Conservation (phyloP, 2,797 vertebrate species). For the Syndactyla subalaris region DNA sequence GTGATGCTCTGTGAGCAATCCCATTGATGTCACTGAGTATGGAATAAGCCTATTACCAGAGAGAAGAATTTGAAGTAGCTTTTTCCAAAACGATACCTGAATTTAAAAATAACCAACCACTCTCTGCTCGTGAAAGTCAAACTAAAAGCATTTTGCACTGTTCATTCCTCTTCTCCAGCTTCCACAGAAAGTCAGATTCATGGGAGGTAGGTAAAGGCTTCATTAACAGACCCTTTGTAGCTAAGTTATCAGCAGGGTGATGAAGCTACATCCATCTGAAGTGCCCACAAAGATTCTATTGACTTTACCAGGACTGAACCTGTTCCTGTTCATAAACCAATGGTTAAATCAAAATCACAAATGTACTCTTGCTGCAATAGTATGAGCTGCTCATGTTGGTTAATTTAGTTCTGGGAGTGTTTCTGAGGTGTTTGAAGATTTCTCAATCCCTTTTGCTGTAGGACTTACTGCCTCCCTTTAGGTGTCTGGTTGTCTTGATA, state of each 20-base stretch:
- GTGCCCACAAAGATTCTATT: not conserved
- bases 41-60: slow-evolving; percentile 19
- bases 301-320: not conserved
- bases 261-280: not conserved
- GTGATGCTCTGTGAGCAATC: slow-evolving; percentile 32
- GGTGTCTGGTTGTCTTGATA: not conserved
- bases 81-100: not conserved
- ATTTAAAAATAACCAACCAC: slow-evolving; percentile 10
- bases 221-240: not conserved
- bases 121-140: not conserved
- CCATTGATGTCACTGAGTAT: not conserved
- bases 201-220: not conserved
- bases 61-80: not conserved
- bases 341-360: not conserved
- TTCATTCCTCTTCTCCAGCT: not conserved
- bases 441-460: not conserved
- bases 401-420: not conserved
- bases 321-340: not conserved
- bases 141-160: not conserved
- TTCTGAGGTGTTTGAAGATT: not conserved
- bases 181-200: not conserved
- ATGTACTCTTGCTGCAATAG: not conserved
- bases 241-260: not conserved
- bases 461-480: not conserved
- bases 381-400: not conserved